Conservation (phyloP, 2,113 vertebrate species). For the Trochalopteron elliotii region DNA sequence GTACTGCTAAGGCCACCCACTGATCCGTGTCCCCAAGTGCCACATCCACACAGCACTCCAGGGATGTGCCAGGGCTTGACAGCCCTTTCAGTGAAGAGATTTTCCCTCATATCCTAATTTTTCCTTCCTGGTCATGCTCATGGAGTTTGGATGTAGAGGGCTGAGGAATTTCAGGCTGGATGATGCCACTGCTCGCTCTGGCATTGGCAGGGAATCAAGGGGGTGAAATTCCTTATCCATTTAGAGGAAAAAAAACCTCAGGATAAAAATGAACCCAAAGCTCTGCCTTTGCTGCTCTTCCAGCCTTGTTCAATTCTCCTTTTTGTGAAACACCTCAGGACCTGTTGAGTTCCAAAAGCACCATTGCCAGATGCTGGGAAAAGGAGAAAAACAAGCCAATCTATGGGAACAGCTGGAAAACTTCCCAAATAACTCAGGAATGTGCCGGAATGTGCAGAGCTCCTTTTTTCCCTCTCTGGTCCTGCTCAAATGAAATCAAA, state of each 20-base stretch:
- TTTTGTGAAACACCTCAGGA: neutral
- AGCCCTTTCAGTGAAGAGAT: neutral
- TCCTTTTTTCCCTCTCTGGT: neutral
- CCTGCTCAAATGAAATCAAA: neutral
- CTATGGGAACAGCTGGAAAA: neutral
- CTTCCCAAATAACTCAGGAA: neutral
- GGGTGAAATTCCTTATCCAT: neutral
- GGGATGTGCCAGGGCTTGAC: neutral
- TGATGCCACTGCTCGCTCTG: fast-evolving
- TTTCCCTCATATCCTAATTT: neutral
- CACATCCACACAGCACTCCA: too few relatives aligned
- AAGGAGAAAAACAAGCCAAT: neutral
- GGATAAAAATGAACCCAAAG: neutral
- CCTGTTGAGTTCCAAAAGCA: neutral
- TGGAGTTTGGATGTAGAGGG: neutral
- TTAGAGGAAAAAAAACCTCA: neutral
- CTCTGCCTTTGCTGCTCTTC: neutral
- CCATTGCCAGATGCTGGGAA: fast-evolving
- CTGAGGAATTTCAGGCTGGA: neutral
- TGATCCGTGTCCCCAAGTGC: neutral
- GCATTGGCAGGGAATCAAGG: neutral
- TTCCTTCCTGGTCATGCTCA: neutral
- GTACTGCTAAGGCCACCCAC: neutral
- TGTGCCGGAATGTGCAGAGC: neutral
- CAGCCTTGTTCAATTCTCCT: neutral